Evolutionary conservation across 2,888 invertebrate species (phyloP), one percentile per base, ranked within the genome.

Genomic region (Lasioglossum zephyrum): DNA sequence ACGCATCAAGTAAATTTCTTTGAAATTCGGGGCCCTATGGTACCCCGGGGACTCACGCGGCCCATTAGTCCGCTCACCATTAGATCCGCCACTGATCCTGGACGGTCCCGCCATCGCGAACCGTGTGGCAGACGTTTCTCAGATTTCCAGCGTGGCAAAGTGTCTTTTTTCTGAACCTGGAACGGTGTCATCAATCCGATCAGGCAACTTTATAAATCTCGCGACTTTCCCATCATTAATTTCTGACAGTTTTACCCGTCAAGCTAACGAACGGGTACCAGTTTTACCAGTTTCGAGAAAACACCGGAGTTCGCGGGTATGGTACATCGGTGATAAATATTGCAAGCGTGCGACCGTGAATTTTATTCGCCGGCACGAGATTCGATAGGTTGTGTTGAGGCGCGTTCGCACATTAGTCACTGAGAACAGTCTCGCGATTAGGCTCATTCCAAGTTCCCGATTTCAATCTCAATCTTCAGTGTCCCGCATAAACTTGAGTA

Each of bases 341-440:
- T 9, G 49, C 63, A 72, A 11, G 9, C 26, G 72, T 49, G 22
- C 49, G 22, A 39, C 47, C 36, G 31, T n/a, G 76, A 76, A 75
- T 63, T 63, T 73, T 63, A 8, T 49, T 49, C 16, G 9, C 36
- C 47, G 41, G 13, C 16, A n/a, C 22, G n/a, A 8, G 73, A 18
- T 78, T 69, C 73, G 69, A 77, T 60, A n/a, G 36, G 16, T 66
- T 22, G 9, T 41, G 36, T 77, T 47, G 74, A n/a, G 39, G 44
- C 18, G 57, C 53, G 79, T 66, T 70, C 73, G 73, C 63, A 75
- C 86, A 74, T 88, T 84, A 86, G 73, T 88, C 82, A 88, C 41
- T 47, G 31, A 16, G 6, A 36, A 66, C 18, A 6, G 66, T 6
- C 36, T 82, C 77, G 79, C 73, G 83, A 87, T 60, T 81, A 49